Percentiles rank a stretch among this genome's conserved stretches.
Conservation (phyloP, 1,140 invertebrate genomes). For the Steinernema khuongi region DNA sequence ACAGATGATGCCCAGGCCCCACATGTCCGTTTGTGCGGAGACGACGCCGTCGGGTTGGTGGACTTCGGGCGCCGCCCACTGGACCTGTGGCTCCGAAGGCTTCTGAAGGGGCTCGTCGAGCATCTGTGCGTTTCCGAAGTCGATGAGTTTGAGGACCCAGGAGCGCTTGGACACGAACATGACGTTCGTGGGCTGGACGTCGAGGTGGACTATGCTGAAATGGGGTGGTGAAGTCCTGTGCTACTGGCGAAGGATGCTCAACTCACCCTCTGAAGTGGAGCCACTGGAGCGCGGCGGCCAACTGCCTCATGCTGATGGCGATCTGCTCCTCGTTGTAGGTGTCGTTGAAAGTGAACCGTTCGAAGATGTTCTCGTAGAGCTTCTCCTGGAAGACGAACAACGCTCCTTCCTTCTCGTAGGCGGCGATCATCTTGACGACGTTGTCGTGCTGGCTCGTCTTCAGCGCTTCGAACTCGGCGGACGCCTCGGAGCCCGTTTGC, state of each 20-base stretch:
- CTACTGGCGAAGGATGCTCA: slow-evolving; percentile 66
- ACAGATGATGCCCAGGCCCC: slow-evolving; percentile 83
- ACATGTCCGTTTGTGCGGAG: slow-evolving; percentile 84
- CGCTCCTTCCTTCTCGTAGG: slow-evolving; percentile 42
- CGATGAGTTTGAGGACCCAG: slow-evolving; percentile 78
- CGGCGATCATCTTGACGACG: slow-evolving; percentile 51
- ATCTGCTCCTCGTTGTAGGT: slow-evolving; percentile 58
- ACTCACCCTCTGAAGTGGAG: slow-evolving; percentile 55
- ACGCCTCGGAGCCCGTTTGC: slow-evolving; percentile 14
- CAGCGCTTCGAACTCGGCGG: slow-evolving; percentile 47
- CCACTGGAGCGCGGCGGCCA: slow-evolving; percentile 53
- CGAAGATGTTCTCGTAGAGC: slow-evolving; percentile 56
- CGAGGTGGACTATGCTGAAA: slow-evolving; percentile 83
- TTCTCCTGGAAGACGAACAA: slow-evolving; percentile 53
- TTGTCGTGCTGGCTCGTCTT: slow-evolving; percentile 52
- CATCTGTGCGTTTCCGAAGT: slow-evolving; percentile 77
- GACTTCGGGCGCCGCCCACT: slow-evolving; percentile 77
- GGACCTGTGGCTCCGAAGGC: slow-evolving; percentile 40
- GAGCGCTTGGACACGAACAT: slow-evolving; percentile 78
- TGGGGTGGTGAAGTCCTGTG: slow-evolving; percentile 86
- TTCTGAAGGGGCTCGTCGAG: slow-evolving; percentile 71
- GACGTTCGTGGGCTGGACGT: slow-evolving; percentile 92
- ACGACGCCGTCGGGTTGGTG: slow-evolving; percentile 74
- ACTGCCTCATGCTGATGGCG: slow-evolving; percentile 52
- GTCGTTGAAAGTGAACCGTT: slow-evolving; percentile 51